These are phyloP conservation scores for Gastrophysa polygoni DNA, from an alignment of 2,888 invertebrate species.

Conservation along the genomic window DNA sequence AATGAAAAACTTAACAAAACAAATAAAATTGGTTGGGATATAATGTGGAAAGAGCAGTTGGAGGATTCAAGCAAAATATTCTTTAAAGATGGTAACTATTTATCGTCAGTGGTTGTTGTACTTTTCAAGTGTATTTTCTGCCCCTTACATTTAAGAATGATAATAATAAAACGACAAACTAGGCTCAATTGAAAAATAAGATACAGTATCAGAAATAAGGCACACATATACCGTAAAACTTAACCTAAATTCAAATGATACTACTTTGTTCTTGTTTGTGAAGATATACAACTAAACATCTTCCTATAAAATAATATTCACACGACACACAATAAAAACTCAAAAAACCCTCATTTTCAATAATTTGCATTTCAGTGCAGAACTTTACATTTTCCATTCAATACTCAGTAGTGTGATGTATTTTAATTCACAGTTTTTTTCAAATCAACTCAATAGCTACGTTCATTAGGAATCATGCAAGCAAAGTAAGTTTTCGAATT, in stretches of 20 bases:
- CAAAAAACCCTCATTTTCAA: slow-evolving; percentile 4
- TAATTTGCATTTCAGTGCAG: background rate
- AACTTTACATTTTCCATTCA: no score
- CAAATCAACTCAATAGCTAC: no score
- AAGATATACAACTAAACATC: background rate
- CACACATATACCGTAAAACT: slow-evolving; percentile 23
- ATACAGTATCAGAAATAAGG: slow-evolving; percentile 17
- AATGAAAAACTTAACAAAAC: slow-evolving; percentile 9
- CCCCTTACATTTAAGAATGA: slow-evolving; percentile 5
- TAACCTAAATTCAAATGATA: background rate
- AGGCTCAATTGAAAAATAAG: background rate
- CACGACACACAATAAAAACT: slow-evolving; percentile 2
- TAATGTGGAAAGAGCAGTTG: slow-evolving; percentile 21
- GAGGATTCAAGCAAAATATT: slow-evolving; percentile 18
- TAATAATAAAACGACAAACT: background rate
- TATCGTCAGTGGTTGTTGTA: slow-evolving; percentile 16
- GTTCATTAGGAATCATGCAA: no score
- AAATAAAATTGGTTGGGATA: slow-evolving; percentile 1
- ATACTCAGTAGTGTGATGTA: no score
- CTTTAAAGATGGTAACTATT: slow-evolving; percentile 11
- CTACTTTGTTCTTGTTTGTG: background rate
- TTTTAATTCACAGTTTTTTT: no score
- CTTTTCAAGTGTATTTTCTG: slow-evolving; percentile 19
- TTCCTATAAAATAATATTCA: slow-evolving; percentile 3
- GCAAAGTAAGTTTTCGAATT: no score